These are phyloP conservation scores for Oncorhynchus masou DNA, from an alignment of 2,113 vertebrate species.

Conservation along the genomic window DNA sequence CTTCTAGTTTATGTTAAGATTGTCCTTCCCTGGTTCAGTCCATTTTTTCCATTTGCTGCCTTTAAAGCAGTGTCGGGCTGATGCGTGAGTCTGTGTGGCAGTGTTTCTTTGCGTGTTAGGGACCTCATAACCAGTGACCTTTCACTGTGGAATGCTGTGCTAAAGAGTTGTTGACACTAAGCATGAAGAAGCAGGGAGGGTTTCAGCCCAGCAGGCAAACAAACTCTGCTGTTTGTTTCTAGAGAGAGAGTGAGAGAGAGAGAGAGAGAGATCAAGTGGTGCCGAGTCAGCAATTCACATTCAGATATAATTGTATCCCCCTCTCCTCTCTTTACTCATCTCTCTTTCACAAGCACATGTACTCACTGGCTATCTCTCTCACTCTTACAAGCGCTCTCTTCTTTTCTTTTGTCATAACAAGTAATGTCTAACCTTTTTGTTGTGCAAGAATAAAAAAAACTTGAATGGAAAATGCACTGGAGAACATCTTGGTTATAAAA, in stretches of 20 bases:
- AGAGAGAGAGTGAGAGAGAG: no score
- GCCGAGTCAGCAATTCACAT: constrained; percentile 25
- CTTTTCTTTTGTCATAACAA: no score
- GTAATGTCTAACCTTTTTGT: no score
- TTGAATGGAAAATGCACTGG: no score
- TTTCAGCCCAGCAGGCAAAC: constrained; percentile 27
- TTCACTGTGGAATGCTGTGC: background rate
- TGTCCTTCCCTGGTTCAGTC: no score
- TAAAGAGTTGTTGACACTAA: constrained; percentile 35
- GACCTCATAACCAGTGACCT: background rate
- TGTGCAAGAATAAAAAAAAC: no score
- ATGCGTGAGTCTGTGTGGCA: background rate
- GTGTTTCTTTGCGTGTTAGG: no score
- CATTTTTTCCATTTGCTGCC: no score
- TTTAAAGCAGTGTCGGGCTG: no score
- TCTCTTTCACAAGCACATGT: background rate
- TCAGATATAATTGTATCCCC: background rate
- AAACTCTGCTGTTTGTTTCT: constrained; percentile 40
- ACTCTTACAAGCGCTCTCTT: background rate
- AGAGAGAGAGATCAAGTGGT: constrained; percentile 19
- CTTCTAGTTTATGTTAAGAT: no score
- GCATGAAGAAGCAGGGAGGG: constrained; percentile 40
- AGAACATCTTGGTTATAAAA: no score
- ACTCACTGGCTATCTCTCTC: background rate
- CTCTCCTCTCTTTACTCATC: background rate